Percentiles rank a stretch among this genome's conserved stretches.
Conservation (phyloP, 2,797 vertebrate species). For the Lateolabrax maculatus region DNA sequence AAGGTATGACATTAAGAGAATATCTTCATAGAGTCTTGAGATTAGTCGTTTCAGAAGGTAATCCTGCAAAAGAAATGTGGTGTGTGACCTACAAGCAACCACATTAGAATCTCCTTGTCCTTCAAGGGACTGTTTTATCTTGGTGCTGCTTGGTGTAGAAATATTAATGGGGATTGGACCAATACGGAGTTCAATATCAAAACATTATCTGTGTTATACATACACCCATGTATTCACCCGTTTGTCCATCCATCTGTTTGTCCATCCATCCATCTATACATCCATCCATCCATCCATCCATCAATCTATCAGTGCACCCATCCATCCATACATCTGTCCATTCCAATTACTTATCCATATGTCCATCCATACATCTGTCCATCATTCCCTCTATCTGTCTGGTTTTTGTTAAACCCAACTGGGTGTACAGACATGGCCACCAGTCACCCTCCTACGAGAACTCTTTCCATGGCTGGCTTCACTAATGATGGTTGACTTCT, state of each 20-base stretch:
- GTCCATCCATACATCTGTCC: no score
- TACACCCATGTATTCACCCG: no score
- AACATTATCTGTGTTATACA: neutral
- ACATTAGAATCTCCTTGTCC: neutral
- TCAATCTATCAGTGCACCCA: no score
- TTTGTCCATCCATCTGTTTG: neutral
- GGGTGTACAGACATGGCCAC: no score
- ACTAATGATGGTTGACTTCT: no score
- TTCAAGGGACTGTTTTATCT: neutral
- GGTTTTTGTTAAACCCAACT: no score
- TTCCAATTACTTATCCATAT: no score
- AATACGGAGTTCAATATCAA: neutral
- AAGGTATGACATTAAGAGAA: constrained; percentile 25
- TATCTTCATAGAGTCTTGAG: neutral
- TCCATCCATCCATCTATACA: neutral
- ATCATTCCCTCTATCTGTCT: no score
- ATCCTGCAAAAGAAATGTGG: constrained; percentile 13
- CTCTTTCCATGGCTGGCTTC: no score
- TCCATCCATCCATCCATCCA: neutral
- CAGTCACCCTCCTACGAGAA: no score
- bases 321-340: no score
- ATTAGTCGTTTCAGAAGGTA: neutral
- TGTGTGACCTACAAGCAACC: neutral
- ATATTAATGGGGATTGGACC: neutral
- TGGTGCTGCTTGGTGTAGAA: neutral